Conservation (phyloP, 2,113 vertebrate species). For the Pangasianodon hypophthalmus region DNA sequence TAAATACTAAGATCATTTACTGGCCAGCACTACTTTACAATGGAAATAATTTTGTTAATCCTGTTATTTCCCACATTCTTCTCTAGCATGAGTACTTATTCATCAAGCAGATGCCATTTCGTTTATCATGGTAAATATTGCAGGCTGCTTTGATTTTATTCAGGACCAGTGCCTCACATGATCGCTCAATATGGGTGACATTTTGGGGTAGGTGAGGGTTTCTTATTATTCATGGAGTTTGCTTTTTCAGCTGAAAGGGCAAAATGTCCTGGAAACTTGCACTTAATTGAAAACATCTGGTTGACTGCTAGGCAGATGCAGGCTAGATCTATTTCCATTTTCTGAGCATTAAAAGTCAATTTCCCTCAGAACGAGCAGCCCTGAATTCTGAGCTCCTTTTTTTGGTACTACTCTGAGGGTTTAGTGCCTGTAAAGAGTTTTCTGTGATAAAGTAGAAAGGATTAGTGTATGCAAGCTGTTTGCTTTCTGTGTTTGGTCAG, state of each 20-base stretch:
- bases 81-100: not conserved
- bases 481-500: not conserved
- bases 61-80: not conserved
- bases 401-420: constrained; percentile 8
- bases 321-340: constrained; percentile 72
- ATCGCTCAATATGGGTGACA: constrained; percentile 68
- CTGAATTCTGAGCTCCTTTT: constrained; percentile 44
- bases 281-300: constrained; percentile 70
- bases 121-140: not conserved
- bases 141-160: not conserved
- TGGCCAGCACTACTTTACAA: not conserved
- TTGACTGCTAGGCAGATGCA: constrained; percentile 66
- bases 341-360: constrained; percentile 65
- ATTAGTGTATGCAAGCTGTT: not conserved
- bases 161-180: constrained; percentile 50
- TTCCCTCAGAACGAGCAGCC: constrained; percentile 59
- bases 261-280: constrained; percentile 65
- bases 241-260: constrained; percentile 70
- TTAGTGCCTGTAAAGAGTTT: constrained; percentile 16
- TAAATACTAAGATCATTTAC: not conserved
- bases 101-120: not conserved
- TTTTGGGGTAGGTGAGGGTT: constrained; percentile 68
- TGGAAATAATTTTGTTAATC: not conserved
- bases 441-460: constrained; percentile 17
- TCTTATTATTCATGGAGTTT: constrained; percentile 76